Evolutionary conservation across 2,113 vertebrate species (phyloP), one percentile per base, ranked within the genome.

Genomic region (Manacus vitellinus): DNA sequence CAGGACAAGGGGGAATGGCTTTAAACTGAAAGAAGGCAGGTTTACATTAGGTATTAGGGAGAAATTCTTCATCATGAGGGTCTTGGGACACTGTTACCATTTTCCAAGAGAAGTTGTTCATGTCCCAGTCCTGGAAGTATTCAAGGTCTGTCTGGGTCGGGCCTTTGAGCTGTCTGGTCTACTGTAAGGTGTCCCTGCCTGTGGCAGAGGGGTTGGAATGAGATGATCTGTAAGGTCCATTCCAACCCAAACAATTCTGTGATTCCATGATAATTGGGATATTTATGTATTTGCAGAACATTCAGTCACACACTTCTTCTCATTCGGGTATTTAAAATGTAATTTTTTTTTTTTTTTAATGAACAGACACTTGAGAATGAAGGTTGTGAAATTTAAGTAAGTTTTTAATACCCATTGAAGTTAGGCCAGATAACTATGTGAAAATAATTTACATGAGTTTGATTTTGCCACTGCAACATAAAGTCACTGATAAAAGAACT

Each of bases 391-490:
- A 41, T 58, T 84, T 24, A 73, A 78, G 28, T 44, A 88, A 73
- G 9, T 55, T 65, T 86, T 90, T 49, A 80, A 66, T 28, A 18
- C 4, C 23, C 20, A 16, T 12, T 85, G 58, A 93, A 83, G 54
- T 66, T 72, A 51, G 79, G 46, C 41, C 59, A 85, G 54, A 59
- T 76, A 77, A 66, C 27, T 73, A 43, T 44, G 43, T 63, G 71
- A 93, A 89, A 83, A 13, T 76, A 49, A 83, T 93, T 93, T 91
- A 77, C 63, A 66, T 81, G 31, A 89, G 43, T 83, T 89, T 93
- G 71, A 72, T 90, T 97, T 90, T 70, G 33, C 18, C 33, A 39
- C 43, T 89, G 81, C 43, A 89, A n/a, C 85, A 37, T 65, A 79
- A 93, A 93, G 18, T 43, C 33, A 71, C 22, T 46, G 59, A 78